Percentiles rank a stretch among this genome's conserved stretches.
phyloP scores from a whole-genome alignment of 2,888 invertebrate species.

The Aelia acuminata region DNA sequence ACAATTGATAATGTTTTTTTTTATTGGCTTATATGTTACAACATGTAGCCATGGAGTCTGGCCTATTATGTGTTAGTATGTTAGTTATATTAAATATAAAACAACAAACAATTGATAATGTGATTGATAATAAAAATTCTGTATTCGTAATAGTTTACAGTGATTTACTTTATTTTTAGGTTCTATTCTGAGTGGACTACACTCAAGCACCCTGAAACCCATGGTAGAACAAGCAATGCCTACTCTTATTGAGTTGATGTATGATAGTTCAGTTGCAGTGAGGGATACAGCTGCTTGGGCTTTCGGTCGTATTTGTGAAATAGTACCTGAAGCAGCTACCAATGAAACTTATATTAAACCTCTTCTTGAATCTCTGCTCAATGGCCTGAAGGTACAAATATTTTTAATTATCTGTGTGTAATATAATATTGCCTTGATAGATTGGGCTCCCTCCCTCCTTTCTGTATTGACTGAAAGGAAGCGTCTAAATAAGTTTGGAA shows the following conservation, averaged over 20 bases:
- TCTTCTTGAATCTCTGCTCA: slow-evolving; percentile 84
- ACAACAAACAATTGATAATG: too few relatives aligned
- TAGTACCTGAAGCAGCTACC: slow-evolving; percentile 94
- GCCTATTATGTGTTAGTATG: too few relatives aligned
- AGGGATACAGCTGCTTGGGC: slow-evolving; percentile 99
- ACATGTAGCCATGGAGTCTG: too few relatives aligned
- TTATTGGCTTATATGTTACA: too few relatives aligned
- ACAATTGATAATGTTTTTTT: too few relatives aligned
- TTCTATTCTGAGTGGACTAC: slow-evolving; percentile 90
- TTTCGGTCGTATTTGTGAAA: slow-evolving; percentile 97
- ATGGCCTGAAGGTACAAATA: slow-evolving; percentile 77
- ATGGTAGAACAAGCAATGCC: slow-evolving; percentile 97
- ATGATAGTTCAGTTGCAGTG: slow-evolving; percentile 93
- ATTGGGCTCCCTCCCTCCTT: not conserved
- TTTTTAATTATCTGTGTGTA: not conserved
- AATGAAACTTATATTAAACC: slow-evolving; percentile 88
- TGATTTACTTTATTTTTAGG: slow-evolving; percentile 68
- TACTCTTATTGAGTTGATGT: slow-evolving; percentile 94
- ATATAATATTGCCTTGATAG: not conserved
- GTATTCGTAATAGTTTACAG: not conserved
- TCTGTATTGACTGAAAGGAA: too few relatives aligned
- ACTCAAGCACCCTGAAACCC: slow-evolving; percentile 87
- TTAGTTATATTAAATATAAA: too few relatives aligned
- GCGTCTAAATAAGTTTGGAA: too few relatives aligned
- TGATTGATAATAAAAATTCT: too few relatives aligned